phyloP scores from a whole-genome alignment of 2,797 vertebrate species.

The Crypturellus tataupa region DNA sequence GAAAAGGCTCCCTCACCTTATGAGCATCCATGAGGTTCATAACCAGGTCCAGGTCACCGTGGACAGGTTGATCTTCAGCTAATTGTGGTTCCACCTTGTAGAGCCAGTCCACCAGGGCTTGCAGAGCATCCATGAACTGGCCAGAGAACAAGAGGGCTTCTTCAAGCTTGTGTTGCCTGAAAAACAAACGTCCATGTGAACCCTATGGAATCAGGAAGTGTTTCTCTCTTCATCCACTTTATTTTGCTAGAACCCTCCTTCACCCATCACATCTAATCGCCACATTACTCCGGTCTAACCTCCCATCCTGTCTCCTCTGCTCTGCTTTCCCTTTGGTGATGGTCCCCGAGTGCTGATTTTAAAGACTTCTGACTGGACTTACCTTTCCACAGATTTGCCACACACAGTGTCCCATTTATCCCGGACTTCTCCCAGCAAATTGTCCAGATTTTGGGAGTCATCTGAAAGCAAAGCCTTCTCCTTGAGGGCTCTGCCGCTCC shows the following conservation, averaged over 20 bases:
- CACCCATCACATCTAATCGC: rapidly evolving
- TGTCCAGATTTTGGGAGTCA: slow-evolving; percentile 94
- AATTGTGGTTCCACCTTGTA: slow-evolving; percentile 97
- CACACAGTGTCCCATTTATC: slow-evolving; percentile 99
- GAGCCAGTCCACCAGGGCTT: slow-evolving; percentile 97
- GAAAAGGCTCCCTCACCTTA: slow-evolving; percentile 84
- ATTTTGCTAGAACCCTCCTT: background rate
- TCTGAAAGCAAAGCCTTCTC: slow-evolving; percentile 92
- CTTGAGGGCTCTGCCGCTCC: slow-evolving; percentile 93
- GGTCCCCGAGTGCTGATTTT: rapidly evolving
- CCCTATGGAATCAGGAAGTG: background rate
- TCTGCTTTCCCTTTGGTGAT: background rate
- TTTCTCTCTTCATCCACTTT: background rate
- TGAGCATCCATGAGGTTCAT: slow-evolving; percentile 98
- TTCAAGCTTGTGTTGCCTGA: slow-evolving; percentile 98
- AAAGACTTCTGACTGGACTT: background rate
- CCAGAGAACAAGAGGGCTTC: slow-evolving; percentile 98
- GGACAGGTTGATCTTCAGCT: slow-evolving; percentile 95
- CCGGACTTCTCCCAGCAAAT: slow-evolving; percentile 94
- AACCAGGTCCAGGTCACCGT: slow-evolving; percentile 96
- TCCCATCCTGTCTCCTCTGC: background rate
- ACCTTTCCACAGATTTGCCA: slow-evolving; percentile 98
- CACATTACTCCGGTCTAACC: background rate
- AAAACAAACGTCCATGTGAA: background rate
- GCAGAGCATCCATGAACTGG: slow-evolving; percentile 97